Evolutionary conservation across 1,140 invertebrate genomes (phyloP).

Genomic region (Parasteatoda tepidariorum): DNA sequence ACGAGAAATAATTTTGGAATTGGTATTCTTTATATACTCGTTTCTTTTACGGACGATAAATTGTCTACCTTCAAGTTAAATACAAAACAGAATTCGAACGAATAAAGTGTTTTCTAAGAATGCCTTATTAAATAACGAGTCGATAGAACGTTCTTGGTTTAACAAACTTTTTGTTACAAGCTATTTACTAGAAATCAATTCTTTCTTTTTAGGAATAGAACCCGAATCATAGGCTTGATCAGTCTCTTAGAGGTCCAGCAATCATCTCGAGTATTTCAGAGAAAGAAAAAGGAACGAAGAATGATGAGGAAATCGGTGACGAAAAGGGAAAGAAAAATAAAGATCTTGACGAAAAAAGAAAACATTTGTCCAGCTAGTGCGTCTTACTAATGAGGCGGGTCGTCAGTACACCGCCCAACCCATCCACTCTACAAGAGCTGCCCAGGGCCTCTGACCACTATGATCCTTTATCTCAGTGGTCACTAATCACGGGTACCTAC

Average conservation of each 20-base stretch:
- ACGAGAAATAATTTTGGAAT: no score
- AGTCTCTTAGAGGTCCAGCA: constrained; percentile 25
- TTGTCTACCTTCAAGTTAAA: no score
- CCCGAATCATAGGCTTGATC: constrained; percentile 10
- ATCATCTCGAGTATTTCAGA: constrained; percentile 34
- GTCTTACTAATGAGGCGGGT: constrained; percentile 44
- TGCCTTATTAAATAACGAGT: neutral
- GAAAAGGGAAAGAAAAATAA: constrained; percentile 11
- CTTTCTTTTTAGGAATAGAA: constrained; percentile 1
- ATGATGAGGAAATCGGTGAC: constrained; percentile 1
- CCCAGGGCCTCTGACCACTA: constrained; percentile 40
- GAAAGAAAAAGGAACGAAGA: constrained; percentile 15
- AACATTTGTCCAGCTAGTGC: constrained; percentile 50
- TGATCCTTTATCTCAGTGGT: constrained; percentile 32
- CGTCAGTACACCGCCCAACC: constrained; percentile 21
- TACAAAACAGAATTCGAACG: no score
- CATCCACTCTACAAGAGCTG: neutral
- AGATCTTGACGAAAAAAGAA: constrained; percentile 22
- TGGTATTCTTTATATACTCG: no score
- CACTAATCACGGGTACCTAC: constrained; percentile 37
- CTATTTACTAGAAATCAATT: constrained; percentile 2
- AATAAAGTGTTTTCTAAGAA: neutral
- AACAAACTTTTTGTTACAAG: constrained; percentile 2
- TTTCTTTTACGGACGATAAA: no score
- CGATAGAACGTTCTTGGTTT: neutral